A percentile compares a stretch with the other conserved stretches of the same genome.
Conservation (phyloP, 2,113 vertebrate genomes). For the Peromyscus californicus region DNA sequence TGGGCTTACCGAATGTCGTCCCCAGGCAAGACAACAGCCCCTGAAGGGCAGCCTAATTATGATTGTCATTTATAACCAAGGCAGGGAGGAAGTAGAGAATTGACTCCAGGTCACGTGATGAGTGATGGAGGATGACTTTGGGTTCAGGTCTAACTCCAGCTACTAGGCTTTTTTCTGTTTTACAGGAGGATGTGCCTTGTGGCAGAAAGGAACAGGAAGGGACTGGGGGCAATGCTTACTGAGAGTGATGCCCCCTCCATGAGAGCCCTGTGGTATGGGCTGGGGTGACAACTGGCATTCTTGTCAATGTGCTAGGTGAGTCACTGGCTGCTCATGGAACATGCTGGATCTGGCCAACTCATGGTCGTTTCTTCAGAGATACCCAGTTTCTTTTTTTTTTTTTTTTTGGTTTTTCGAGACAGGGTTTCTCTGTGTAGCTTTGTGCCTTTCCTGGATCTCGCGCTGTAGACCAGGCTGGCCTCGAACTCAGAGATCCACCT, state of each 20-base stretch:
- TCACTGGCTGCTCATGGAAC: background rate
- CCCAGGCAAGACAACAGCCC: too few relatives aligned
- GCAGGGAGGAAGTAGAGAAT: background rate
- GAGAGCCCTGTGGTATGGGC: background rate
- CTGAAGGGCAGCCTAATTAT: background rate
- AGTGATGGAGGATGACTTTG: background rate
- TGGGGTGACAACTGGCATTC: background rate
- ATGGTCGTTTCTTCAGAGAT: background rate
- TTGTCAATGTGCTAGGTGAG: background rate
- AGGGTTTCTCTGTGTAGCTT: too few relatives aligned
- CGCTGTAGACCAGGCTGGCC: too few relatives aligned
- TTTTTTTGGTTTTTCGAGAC: too few relatives aligned
- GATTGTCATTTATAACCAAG: background rate
- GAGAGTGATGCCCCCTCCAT: background rate
- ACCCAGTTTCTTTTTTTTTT: background rate
- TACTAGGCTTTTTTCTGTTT: background rate
- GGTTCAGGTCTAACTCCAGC: background rate
- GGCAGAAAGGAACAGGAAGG: background rate
- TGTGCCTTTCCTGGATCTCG: too few relatives aligned
- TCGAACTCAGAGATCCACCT: too few relatives aligned
- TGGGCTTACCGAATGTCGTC: background rate
- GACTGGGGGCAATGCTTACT: background rate
- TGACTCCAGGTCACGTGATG: background rate
- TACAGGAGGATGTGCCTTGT: fast-evolving
- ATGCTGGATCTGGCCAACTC: background rate